A percentile compares a stretch with the other conserved stretches of the same genome.
Evolutionary conservation across 2,888 invertebrate species (phyloP).

Genomic region (Keiferia lycopersicella): DNA sequence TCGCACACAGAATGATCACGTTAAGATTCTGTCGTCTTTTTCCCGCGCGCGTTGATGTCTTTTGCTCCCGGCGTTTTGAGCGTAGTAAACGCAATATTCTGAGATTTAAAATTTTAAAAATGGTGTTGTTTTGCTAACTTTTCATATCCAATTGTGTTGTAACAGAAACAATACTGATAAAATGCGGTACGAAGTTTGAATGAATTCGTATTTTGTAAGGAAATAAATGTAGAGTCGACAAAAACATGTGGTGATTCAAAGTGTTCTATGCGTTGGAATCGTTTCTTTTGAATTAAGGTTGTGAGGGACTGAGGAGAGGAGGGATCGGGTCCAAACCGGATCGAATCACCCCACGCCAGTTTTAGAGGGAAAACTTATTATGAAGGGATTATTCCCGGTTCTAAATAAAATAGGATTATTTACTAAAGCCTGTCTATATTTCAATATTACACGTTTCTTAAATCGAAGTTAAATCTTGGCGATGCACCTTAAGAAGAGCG

Average conservation of each 20-base stretch:
- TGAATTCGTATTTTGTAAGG: background rate
- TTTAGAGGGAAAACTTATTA: constrained; percentile 37
- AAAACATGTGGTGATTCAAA: constrained; percentile 30
- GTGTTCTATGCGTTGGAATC: constrained; percentile 45
- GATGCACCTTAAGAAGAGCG: no score
- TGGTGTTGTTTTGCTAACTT: background rate
- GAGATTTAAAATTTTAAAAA: constrained; percentile 23
- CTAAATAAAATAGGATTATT: background rate
- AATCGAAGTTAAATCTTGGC: no score
- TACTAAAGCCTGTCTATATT: background rate
- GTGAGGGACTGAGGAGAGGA: constrained; percentile 50
- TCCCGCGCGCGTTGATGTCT: constrained; percentile 73
- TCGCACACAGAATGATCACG: constrained; percentile 48
- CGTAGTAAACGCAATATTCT: constrained; percentile 50
- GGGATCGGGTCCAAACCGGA: constrained; percentile 64
- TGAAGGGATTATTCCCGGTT: background rate
- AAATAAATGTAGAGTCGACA: background rate
- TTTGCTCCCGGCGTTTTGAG: constrained; percentile 58
- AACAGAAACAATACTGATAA: background rate
- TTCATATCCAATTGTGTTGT: background rate
- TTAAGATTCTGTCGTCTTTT: constrained; percentile 51
- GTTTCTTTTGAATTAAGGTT: constrained; percentile 64
- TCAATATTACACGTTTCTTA: no score
- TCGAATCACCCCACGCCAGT: constrained; percentile 49
- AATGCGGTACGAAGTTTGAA: background rate